phyloP scores from a whole-genome alignment of 2,113 vertebrate genomes.

The Tympanuchus pallidicinctus region DNA sequence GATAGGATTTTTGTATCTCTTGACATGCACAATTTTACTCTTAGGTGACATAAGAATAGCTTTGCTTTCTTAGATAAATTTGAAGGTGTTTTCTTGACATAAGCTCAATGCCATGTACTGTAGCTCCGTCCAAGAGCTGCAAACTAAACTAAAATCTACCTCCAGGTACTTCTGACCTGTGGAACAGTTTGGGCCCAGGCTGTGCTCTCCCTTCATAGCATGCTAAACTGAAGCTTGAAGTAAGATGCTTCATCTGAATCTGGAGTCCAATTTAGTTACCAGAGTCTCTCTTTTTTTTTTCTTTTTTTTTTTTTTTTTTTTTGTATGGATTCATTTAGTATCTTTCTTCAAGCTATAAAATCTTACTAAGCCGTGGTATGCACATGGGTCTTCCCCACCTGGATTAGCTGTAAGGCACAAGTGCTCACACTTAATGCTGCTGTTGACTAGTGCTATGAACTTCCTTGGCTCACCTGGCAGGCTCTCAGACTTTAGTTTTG shows the following conservation, averaged over 20 bases:
- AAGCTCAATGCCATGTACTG: not conserved
- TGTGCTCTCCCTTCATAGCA: not conserved
- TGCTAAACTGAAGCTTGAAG: not conserved
- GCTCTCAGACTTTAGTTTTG: not conserved
- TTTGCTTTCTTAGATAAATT: not conserved
- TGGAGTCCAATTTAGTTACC: not conserved
- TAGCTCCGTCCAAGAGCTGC: not conserved
- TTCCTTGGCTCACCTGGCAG: conserved; percentile 23
- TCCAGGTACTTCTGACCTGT: not conserved
- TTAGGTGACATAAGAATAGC: not conserved
- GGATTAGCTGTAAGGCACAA: conserved; percentile 4
- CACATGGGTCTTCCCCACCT: not conserved
- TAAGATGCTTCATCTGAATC: not conserved
- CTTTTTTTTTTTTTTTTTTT: not conserved
- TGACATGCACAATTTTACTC: not conserved
- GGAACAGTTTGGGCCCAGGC: not conserved
- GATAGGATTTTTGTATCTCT: not conserved
- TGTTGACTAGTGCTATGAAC: not conserved
- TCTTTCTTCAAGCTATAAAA: not conserved
- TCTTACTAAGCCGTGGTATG: rapidly evolving
- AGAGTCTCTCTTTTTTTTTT: not conserved
- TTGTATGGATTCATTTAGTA: not conserved
- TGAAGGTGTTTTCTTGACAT: not conserved
- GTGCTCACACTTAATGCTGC: rapidly evolving
- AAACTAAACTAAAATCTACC: not conserved